Evolutionary conservation across 2,797 vertebrate species (phyloP).

Genomic region (Uromys caudimaculatus): DNA sequence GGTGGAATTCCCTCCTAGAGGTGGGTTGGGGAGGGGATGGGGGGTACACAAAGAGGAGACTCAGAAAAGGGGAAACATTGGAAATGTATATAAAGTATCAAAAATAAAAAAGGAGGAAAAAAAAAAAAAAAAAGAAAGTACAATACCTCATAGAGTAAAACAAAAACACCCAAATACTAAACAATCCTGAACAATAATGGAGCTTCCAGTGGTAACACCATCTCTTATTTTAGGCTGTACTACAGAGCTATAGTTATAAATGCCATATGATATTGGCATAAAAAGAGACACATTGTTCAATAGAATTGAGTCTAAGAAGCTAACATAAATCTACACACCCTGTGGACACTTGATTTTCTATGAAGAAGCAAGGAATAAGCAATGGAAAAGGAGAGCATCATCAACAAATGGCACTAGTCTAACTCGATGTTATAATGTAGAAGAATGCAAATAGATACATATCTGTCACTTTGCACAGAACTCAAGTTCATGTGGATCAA

Average conservation of each 20-base stretch:
- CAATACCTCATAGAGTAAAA: background rate
- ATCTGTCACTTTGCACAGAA: background rate
- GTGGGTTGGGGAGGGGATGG: no score
- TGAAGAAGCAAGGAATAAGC: background rate
- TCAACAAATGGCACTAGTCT: background rate
- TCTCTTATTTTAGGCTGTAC: background rate
- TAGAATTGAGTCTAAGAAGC: background rate
- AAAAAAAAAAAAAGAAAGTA: no score
- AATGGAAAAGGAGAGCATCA: background rate
- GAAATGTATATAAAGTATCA: no score
- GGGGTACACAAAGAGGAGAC: no score
- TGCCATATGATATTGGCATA: background rate
- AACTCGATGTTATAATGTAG: background rate
- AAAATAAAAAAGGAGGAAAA: no score
- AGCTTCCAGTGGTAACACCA: no score
- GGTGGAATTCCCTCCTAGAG: no score
- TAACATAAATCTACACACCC: background rate
- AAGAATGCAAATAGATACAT: background rate
- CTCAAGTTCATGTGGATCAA: background rate
- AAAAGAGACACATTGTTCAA: background rate
- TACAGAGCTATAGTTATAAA: background rate
- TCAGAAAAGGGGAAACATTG: no score
- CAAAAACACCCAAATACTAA: background rate
- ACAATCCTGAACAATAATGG: background rate
- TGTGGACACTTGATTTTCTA: background rate